Percentiles rank a stretch among this genome's conserved stretches.
Evolutionary conservation across 2,113 vertebrate genomes (phyloP).

Genomic region (Casuarius casuarius): DNA sequence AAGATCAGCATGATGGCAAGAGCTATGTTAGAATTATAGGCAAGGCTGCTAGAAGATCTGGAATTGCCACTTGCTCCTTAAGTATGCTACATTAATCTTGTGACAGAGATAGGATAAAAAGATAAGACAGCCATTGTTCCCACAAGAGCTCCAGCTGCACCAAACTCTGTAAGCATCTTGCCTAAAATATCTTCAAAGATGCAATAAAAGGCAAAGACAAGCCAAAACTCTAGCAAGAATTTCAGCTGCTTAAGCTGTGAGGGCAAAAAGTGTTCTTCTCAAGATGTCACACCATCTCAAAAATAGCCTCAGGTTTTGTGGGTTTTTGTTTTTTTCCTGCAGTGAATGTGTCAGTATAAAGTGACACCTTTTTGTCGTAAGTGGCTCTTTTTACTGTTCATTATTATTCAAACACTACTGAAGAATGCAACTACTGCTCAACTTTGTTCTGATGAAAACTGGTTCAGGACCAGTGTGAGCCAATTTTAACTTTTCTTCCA

Average conservation of each 20-base stretch:
- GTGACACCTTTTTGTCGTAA: not conserved
- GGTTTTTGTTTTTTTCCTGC: not conserved
- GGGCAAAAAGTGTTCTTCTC: not conserved
- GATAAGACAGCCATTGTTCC: not conserved
- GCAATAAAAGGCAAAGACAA: not conserved
- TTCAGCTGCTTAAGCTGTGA: not conserved
- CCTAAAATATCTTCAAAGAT: not conserved
- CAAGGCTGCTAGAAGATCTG: not conserved
- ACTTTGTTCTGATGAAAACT: not conserved
- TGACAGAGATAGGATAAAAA: not conserved
- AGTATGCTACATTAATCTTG: not conserved
- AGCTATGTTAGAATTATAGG: not conserved
- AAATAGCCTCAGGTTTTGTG: not conserved
- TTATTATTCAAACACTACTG: not conserved
- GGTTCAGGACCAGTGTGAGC: not conserved
- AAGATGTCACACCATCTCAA: not conserved
- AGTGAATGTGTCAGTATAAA: not conserved
- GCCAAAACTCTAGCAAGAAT: not conserved
- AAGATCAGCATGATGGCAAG: not conserved
- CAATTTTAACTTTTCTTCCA: not conserved
- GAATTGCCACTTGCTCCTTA: not conserved
- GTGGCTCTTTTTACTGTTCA: not conserved
- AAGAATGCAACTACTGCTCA: not conserved
- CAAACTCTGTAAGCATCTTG: not conserved
- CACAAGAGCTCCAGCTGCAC: not conserved